phyloP scores from a whole-genome alignment of 2,888 invertebrate species.

The Zaprionus bogoriensis region DNA sequence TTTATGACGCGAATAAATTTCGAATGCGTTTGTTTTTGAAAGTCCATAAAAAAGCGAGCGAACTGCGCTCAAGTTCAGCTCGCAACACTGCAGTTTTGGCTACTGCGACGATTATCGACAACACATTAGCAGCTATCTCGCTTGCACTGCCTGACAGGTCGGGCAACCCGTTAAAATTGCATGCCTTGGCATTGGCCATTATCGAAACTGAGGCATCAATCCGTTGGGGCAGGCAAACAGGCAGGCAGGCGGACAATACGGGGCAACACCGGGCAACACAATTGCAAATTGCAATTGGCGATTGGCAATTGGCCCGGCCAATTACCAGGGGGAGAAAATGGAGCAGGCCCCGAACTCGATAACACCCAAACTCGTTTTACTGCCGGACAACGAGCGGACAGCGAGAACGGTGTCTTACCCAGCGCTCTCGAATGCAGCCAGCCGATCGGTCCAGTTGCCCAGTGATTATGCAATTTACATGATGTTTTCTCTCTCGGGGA shows the following conservation, averaged over 20 bases:
- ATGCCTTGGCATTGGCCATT: conserved; percentile 64
- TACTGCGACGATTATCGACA: conserved; percentile 49
- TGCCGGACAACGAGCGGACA: conserved; percentile 25
- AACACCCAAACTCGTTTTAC: conserved; percentile 49
- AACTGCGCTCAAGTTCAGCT: conserved; percentile 4
- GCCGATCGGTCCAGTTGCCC: conserved; percentile 48
- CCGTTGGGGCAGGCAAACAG: conserved; percentile 34
- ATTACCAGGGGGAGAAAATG: conserved; percentile 59
- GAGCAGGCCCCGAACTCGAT: conserved; percentile 41
- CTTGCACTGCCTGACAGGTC: conserved; percentile 10
- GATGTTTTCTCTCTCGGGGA: no score
- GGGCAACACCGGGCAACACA: conserved; percentile 42
- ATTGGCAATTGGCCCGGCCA: conserved; percentile 47
- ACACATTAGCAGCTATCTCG: conserved; percentile 38
- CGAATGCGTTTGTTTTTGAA: conserved; percentile 20
- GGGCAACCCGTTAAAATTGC: conserved; percentile 74
- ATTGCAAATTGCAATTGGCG: conserved; percentile 64
- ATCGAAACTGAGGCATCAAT: conserved; percentile 73
- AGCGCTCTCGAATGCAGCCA: conserved; percentile 32
- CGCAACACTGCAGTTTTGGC: conserved; percentile 29
- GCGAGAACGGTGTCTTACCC: not conserved
- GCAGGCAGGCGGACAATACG: no score
- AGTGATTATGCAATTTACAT: conserved; percentile 72
- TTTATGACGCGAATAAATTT: conserved; percentile 51
- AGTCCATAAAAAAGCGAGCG: conserved; percentile 11